Conservation (phyloP, 2,888 invertebrate species). For the Rapana venosa region DNA sequence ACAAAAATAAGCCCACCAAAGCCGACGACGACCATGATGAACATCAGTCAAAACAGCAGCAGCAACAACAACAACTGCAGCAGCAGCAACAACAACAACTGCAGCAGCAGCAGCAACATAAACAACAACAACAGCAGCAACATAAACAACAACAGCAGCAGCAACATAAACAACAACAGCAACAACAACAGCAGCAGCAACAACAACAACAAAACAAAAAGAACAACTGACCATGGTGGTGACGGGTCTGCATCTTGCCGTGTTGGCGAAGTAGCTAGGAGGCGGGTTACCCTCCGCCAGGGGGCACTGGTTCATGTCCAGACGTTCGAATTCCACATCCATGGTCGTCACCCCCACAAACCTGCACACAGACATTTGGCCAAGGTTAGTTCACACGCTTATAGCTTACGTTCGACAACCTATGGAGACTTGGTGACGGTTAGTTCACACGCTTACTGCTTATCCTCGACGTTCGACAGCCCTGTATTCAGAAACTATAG, state of each 20-base stretch:
- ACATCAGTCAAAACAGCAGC: background rate
- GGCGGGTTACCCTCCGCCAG: slow-evolving; percentile 90
- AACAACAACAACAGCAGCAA: no score
- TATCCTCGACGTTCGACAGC: no score
- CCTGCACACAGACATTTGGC: slow-evolving; percentile 58
- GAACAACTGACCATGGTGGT: slow-evolving; percentile 74
- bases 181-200: no score
- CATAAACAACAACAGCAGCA: background rate
- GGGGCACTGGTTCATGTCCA: slow-evolving; percentile 98
- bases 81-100: background rate
- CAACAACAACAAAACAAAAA: background rate
- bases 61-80: background rate
- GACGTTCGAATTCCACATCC: slow-evolving; percentile 96
- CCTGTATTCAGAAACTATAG: no score
- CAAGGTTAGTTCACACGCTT: background rate
- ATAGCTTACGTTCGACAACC: background rate
- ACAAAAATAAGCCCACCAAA: background rate
- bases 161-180: background rate
- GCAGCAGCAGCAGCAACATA: no score
- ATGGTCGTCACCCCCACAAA: slow-evolving; percentile 91
- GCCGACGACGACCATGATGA: background rate
- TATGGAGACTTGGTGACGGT: no score
- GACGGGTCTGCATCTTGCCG: slow-evolving; percentile 88
- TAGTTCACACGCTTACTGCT: no score
- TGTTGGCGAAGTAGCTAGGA: slow-evolving; percentile 92